Evolutionary conservation across 2,797 vertebrate species (phyloP), one percentile per base, ranked within the genome.

Genomic region (Sebastiscus albofasciatus): DNA sequence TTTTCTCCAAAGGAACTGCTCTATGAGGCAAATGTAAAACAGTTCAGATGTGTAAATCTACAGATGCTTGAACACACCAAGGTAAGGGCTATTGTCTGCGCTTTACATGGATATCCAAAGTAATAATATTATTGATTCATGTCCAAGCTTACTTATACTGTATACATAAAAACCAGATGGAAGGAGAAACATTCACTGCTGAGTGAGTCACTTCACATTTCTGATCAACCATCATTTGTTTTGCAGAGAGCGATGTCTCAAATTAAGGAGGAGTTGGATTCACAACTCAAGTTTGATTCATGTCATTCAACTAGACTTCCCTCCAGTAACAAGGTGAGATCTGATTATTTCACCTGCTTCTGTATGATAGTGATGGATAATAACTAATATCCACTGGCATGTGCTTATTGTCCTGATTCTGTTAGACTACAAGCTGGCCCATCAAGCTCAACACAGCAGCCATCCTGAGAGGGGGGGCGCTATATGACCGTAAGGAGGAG

Each of bases 401-500:
- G 4, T 66, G 29, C 61, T 13, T 59, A 29, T 72, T 71, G 83
- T 36, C 90, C 42, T 80, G 13, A 49, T 82, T 69, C 36, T 73
- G 13, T 60, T 91, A 98, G 98, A 88, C 75, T 14, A 92, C 94
- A 77, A 95, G 75, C 20, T 55, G 91, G 81, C 95, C 96, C 0
- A 92, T 98, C 85, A 98, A 96, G 93, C 92, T 99, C 83, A 99
- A 99, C 87, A 94, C 95, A 2, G 95, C 98, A 1, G 94, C 97
- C 75, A 96, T 98, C 86, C 90, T 98, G 82, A 96, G 98, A 66
- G 96, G 97, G 84, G 94, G 94, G 56, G 97, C 96, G 33, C 91
- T 98, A n/a, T 95, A 96, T 87, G 94, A 97, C 80, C 95, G 94
- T 22, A 94, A 95, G 90, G 86, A 95, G 88, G 96, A 98, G 84